Evolutionary conservation across 2,888 invertebrate species (phyloP), one percentile per base, ranked within the genome.

Genomic region (Perizoma flavofasciatum): DNA sequence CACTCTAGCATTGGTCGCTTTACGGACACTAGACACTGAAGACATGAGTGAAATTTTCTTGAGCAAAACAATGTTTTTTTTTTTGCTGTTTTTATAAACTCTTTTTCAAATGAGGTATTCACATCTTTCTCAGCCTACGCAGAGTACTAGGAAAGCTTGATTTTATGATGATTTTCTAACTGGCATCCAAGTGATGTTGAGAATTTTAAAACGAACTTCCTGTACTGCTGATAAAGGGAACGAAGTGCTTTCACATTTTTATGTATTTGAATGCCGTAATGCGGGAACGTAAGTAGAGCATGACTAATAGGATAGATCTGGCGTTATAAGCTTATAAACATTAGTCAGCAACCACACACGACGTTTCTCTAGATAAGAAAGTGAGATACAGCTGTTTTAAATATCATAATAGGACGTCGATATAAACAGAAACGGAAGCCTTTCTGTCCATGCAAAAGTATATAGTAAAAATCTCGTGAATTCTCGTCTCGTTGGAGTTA

Each of bases 171-270:
- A 22, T 22, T 22, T 22, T 22, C 22, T 22, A 22, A 22, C 22
- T 22, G 1, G 22, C 22, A 22, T 22, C 22, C 1, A 22, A 22
- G 22, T 22, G 1, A n/a, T n/a, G n/a, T n/a, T n/a, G n/a, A n/a
- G n/a, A n/a, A n/a, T n/a, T n/a, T n/a, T n/a, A n/a, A 1, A 22
- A 22, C 22, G 22, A 22, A 71, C 81, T 85, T 88, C 86, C 85
- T 82, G 82, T 70, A 66, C 1, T 37, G 4, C 6, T 7, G 6
- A 75, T 71, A 69, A 63, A 68, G 71, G 68, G 66, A 77, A 79
- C 72, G 68, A 73, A 80, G 75, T 68, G 79, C 79, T 82, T 82
- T 82, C 78, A 79, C 75, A 72, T 78, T 77, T 73, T 74, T 73
- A 61, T 69, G 59, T 72, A 68, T 72, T 73, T 67, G 65, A 71